Base-by-base conservation (phyloP, 2,888 invertebrate genomes). In the Dorcus parallelipipedus region DNA sequence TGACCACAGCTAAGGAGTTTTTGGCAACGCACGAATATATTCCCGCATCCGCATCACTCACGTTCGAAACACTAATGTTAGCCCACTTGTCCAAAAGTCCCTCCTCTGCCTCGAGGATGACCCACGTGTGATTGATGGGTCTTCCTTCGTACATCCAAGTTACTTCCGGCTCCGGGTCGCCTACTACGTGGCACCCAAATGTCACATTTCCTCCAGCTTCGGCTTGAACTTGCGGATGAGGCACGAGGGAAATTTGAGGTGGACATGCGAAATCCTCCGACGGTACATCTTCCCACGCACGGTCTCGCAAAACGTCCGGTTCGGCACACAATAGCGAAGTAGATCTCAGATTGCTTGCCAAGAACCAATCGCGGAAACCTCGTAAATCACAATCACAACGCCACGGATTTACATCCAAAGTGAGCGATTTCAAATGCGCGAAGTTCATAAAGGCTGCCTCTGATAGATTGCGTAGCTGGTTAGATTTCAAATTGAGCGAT, bases 371-470 rank as follows among this genome's bases (percentile, higher is more conserved):
- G 59, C 93, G 86, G 69, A 95, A 91, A 59, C 89, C 89, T 52
- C 93, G 84, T 58, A 95, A 78, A 64, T 89, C 86, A 77, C 95
- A 95, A 76, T 95, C 93, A 76, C 95, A 95, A 71, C 85, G 84
- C 95, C 95, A 95, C 4, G 91, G 93, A 77, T 95, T 95, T 38
- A 90, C 90, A 64, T 92, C 90, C 53, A 95, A 77, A 9, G 87
- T 85, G 38, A 95, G 81, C 2, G 91, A 90, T 78, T 93, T 93
- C 59, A 95, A 81, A 68, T 88, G 88, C 41, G 86, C 84, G 72
- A 93, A 83, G 60, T 89, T 88, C 75, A 88, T 80, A 69, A 90
- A 86, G 2, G 86, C 84, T 50, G 83, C 81, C 59, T 85, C 85
- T 9, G 86, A 85, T 41, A 91, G 76, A 69, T 85, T 85, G 56